Evolutionary conservation across 2,797 vertebrate genomes (phyloP), one percentile per base, ranked within the genome.

Genomic region (Triplophysa yarkandensis): DNA sequence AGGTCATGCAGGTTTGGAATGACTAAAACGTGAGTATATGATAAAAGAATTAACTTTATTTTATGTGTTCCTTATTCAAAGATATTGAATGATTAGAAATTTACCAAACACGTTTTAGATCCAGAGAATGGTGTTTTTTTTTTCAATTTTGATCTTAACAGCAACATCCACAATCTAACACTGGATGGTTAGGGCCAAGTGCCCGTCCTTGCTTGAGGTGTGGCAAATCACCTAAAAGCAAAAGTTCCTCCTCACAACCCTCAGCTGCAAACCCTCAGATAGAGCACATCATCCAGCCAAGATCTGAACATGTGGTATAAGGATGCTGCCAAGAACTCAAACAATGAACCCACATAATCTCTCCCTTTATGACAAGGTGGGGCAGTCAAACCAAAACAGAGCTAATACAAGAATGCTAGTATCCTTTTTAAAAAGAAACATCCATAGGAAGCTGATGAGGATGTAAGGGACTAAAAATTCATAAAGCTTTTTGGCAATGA

Each of bases 311-410:
- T 16, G 58, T 71, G 69, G 6, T 63, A 2, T n/a, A 14, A 71
- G 36, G 6, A 50, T 13, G 0, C 14, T 55, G 60, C 61, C 48
- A 65, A 65, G 61, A 65, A n/a, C 13, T 55, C 6, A 54, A 70
- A 70, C 67, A 76, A 76, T 46, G 28, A 54, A 64, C 27, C 27
- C 65, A 39, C 41, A 62, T 43, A n/a, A 76, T 30, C 25, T 32
- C 25, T 32, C 39, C n/a, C 25, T 58, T 46, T 48, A 67, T 71
- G 57, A 62, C 30, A 50, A 58, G 10, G 21, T 36, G 19, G 13
- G 21, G 62, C 14, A 66, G 63, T 41, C 21, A 34, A 76, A 62
- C 25, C 19, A 61, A 62, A 68, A 76, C 57, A 62, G 43, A 68
- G 9, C 21, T 5, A 27, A 16, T 19, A 19, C 27, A 4, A 62